Evolutionary conservation across 1,140 invertebrate species (phyloP).

Genomic region (Maconellicoccus hirsutus): DNA sequence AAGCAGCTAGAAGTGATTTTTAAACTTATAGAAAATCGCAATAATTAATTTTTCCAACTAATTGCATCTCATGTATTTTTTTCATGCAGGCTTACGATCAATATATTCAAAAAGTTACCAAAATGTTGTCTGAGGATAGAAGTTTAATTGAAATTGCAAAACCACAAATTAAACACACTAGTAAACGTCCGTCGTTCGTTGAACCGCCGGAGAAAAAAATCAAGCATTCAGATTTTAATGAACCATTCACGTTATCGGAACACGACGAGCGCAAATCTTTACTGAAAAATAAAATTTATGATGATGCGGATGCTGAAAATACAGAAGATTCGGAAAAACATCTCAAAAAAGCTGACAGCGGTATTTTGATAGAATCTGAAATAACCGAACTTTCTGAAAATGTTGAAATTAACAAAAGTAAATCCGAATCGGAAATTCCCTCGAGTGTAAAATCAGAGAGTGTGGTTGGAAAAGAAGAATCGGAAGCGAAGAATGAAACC

Average conservation of each 20-base stretch:
- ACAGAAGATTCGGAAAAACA: constrained; percentile 18
- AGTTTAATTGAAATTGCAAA: constrained; percentile 35
- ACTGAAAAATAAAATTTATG: background rate
- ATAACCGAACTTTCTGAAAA: background rate
- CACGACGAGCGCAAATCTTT: background rate
- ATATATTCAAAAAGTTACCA: constrained; percentile 38
- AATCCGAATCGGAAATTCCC: background rate
- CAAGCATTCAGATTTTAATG: background rate
- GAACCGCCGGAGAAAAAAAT: background rate
- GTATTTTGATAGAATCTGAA: constrained; percentile 13
- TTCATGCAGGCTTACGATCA: constrained; percentile 39
- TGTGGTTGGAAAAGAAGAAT: background rate
- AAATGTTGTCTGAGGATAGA: constrained; percentile 37
- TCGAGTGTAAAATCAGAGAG: background rate
- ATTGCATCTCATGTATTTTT: background rate
- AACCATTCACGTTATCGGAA: background rate
- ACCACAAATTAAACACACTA: constrained; percentile 38
- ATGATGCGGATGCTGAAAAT: background rate
- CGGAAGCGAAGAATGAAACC: background rate
- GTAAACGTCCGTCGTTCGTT: background rate
- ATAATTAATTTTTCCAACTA: background rate
- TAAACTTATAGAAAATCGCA: background rate
- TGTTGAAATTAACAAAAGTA: background rate
- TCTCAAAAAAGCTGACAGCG: constrained; percentile 5
- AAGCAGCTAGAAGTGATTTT: constrained; percentile 41